Evolutionary conservation across 2,113 vertebrate species (phyloP), one percentile per base, ranked within the genome.

Genomic region (Leptosomus discolor): DNA sequence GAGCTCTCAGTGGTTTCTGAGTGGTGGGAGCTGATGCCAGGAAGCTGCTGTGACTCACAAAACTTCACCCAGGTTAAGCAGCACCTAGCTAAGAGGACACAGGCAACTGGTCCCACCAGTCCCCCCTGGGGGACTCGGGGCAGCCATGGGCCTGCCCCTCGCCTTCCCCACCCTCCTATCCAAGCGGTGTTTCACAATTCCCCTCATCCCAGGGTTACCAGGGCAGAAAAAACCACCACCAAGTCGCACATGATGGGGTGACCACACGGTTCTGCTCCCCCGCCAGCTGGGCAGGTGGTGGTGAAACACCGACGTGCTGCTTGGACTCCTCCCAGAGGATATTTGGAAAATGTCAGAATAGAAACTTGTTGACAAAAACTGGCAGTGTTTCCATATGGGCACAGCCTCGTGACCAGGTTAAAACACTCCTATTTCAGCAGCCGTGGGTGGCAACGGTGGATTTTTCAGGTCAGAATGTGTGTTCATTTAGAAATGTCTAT

Each of bases 311-410:
- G n/a, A n/a, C 58, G 2, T 92, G 70, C 70, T 76, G 51, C 93
- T 93, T 94, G 96, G 96, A 78, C 41, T 60, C 90, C 70, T 94
- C 90, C 93, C 93, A 96, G 54, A 85, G 93, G 87, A 75, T 92
- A 87, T 91, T 91, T 94, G 84, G 95, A 89, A 95, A 95, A 92
- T 71, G 83, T 78, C 85, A 96, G 92, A 90, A 93, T 75, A 96
- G 95, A 88, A 91, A 95, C 69, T 75, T 96, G 95, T 95, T 97
- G 92, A 94, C 96, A 91, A 95, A 97, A 93, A 64, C 65, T 86
- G 78, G 82, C 73, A 23, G 18, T 71, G 80, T 94, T 94, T 97
- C 68, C 79, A 71, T 51, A 29, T 0, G 5, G 92, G 65, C 87
- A 73, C 22, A 3, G 90, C 90, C 93, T 91, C 3, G 2, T 90